Evolutionary conservation across 2,113 vertebrate species (phyloP).

Genomic region (Ailurus styani): DNA sequence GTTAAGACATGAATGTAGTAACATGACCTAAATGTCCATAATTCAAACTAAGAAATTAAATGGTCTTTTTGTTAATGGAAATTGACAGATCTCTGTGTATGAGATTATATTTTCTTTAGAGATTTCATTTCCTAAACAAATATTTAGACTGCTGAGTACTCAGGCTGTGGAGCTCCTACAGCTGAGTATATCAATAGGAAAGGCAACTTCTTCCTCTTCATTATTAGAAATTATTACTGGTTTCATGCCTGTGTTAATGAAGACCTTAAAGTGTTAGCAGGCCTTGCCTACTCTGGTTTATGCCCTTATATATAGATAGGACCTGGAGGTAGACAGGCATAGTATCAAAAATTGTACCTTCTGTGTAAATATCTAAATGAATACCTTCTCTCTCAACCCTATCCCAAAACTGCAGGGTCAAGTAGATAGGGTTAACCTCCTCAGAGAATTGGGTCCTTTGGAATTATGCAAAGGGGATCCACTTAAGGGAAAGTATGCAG

Average conservation of each 20-base stretch:
- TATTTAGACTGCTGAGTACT: not conserved
- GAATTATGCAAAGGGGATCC: not conserved
- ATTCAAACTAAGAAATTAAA: not conserved
- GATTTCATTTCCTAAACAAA: not conserved
- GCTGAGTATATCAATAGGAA: not conserved
- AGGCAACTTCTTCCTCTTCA: not conserved
- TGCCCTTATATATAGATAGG: accelerated
- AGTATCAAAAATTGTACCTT: not conserved
- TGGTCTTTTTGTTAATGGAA: not conserved
- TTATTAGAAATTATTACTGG: not conserved
- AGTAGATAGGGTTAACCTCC: not conserved
- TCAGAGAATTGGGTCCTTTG: not conserved
- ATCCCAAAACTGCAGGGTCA: not conserved
- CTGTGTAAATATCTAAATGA: not conserved
- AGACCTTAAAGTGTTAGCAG: not conserved
- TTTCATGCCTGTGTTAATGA: not conserved
- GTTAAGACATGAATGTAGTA: not conserved
- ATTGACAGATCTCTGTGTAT: not conserved
- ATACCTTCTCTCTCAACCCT: not conserved
- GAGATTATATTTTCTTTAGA: not conserved
- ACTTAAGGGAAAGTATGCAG: not conserved
- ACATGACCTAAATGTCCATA: not conserved
- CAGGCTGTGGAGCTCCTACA: not conserved
- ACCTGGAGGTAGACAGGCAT: not conserved
- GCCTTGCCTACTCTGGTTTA: not conserved